Evolutionary conservation across 2,113 vertebrate genomes (phyloP), one percentile per base, ranked within the genome.

Genomic region (Gadus chalcogrammus): DNA sequence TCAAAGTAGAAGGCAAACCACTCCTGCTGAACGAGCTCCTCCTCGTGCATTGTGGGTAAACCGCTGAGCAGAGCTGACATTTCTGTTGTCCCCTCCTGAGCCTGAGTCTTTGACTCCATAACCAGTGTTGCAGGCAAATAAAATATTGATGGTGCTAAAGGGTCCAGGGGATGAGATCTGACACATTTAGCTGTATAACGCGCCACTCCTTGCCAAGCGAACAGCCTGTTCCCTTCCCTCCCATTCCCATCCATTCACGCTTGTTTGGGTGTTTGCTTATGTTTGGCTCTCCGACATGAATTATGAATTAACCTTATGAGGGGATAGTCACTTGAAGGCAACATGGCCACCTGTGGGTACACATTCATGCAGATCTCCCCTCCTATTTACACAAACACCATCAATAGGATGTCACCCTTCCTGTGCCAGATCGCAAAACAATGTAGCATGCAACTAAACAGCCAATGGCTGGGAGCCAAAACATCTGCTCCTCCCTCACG

Each of bases 81-180:
- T 88, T 90, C 61, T 56, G 53, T 76, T 79, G 69, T 79, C 55
- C 58, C 65, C 82, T 85, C 75, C 28, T 2, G 69, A 83, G 78
- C 74, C 17, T 13, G 48, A 79, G 68, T 76, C 72, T 82, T 86
- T 83, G 72, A 83, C 80, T 82, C 70, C 71, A 74, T 71, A 81
- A 70, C 71, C 72, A 74, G 68, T 67, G 67, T 78, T 80, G 73
- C 77, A 78, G 80, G 78, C 53, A 74, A 72, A 79, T 89, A 56
- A 88, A 89, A 87, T 84, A 86, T 91, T 87, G 82, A 88, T 82
- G 17, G 65, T 8, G n/a, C 76, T 82, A 79, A 83, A 85, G 78
- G 82, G 74, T 82, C 83, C 78, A 38, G 74, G 77, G 85, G 82
- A 88, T 79, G 81, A 67, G 74, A 83, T 85, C 73, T 84, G 84